Percentiles rank a stretch among this genome's conserved stretches.
Conservation (phyloP, 2,888 invertebrate species). For the Himalopsyche japonica region DNA sequence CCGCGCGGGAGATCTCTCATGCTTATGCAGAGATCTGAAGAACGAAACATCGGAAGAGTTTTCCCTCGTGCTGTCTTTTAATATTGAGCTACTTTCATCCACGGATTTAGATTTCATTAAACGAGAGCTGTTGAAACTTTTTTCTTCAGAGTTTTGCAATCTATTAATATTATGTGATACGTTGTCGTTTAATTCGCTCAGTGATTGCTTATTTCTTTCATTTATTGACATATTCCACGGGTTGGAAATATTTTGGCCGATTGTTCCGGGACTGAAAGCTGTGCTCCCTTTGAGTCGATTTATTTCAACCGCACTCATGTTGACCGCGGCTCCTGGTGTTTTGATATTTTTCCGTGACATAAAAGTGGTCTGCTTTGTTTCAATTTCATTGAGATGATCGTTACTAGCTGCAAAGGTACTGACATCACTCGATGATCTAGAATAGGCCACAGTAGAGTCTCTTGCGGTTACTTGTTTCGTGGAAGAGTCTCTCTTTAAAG, state of each 20-base stretch:
- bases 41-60: neutral
- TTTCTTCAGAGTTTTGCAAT: neutral
- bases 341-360: neutral
- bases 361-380: neutral
- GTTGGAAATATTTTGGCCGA: neutral
- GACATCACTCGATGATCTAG: neutral
- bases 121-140: neutral
- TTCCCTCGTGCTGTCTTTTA: neutral
- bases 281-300: neutral
- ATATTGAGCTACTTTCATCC: neutral
- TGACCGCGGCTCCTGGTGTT: neutral
- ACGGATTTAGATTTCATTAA: neutral
- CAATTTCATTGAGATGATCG: neutral
- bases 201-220: neutral
- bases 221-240: neutral
- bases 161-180: neutral
- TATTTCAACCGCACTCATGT: neutral
- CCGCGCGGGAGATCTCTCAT: slow-evolving; percentile 32
- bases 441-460: neutral
- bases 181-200: neutral
- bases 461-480: neutral
- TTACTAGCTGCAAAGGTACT: neutral
- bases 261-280: neutral
- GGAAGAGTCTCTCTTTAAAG: neutral
- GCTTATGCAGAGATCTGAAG: slow-evolving; percentile 20